Evolutionary conservation across 2,797 vertebrate species (phyloP).

Genomic region (Chiloscyllium punctatum): DNA sequence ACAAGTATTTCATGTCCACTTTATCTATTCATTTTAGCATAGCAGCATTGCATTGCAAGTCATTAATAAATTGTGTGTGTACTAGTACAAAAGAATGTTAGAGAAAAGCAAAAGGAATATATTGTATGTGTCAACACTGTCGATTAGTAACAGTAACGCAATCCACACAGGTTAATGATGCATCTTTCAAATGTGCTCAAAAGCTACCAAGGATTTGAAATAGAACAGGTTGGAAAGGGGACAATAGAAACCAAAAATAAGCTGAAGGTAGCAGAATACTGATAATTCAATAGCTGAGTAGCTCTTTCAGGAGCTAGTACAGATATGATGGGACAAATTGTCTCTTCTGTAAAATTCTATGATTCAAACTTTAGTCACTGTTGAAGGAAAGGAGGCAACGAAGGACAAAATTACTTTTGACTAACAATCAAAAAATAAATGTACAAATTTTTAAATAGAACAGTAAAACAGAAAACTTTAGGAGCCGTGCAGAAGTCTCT

Average conservation of each 20-base stretch:
- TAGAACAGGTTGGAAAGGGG: background rate
- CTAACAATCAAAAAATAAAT: background rate
- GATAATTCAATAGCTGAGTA: no score
- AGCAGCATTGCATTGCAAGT: slow-evolving; percentile 7
- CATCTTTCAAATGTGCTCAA: background rate
- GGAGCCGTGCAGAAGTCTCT: background rate
- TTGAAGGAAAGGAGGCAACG: background rate
- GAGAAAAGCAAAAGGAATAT: background rate
- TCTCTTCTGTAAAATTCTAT: no score
- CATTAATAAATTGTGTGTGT: background rate
- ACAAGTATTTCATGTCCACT: background rate
- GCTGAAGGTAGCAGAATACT: background rate
- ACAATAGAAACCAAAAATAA: background rate
- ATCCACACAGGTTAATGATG: background rate
- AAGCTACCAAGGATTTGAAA: background rate
- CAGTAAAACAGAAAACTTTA: background rate
- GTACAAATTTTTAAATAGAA: background rate
- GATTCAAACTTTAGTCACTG: background rate
- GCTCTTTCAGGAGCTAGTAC: no score
- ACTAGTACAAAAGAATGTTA: background rate
- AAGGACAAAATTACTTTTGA: background rate
- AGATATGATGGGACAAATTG: no score
- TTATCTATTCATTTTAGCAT: background rate
- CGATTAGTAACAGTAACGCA: background rate
- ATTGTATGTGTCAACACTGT: no score